Evolutionary conservation across 2,797 vertebrate genomes (phyloP).

Genomic region (Rousettus madagascariensis): DNA sequence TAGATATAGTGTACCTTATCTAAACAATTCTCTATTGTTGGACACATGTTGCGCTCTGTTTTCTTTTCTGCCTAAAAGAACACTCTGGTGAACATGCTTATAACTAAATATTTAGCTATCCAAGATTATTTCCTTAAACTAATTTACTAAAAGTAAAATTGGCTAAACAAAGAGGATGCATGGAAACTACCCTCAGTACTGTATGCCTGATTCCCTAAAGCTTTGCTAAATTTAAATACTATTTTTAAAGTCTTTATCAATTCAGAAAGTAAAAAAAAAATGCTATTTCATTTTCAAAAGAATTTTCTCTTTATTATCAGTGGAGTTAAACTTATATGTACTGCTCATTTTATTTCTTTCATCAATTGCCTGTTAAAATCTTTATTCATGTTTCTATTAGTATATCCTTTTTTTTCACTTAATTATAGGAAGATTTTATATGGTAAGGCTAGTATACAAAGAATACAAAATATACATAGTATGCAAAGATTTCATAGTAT

Average conservation of each 20-base stretch:
- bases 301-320: background rate
- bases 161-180: background rate
- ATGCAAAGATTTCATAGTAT: background rate
- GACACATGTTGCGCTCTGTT: background rate
- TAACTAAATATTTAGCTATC: background rate
- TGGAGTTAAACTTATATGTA: background rate
- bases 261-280: background rate
- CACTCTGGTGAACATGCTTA: background rate
- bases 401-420: background rate
- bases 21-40: background rate
- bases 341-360: background rate
- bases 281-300: background rate
- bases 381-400: background rate
- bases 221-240: background rate
- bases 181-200: background rate
- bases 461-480: background rate
- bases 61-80: background rate
- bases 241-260: background rate
- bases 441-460: background rate
- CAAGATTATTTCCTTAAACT: background rate
- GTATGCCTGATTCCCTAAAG: background rate
- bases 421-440: background rate
- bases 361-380: background rate
- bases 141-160: background rate
- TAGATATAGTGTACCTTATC: background rate